A percentile compares a stretch with the other conserved stretches of the same genome.
Conservation (phyloP, 2,797 vertebrate species). For the Hippoglossus hippoglossus region DNA sequence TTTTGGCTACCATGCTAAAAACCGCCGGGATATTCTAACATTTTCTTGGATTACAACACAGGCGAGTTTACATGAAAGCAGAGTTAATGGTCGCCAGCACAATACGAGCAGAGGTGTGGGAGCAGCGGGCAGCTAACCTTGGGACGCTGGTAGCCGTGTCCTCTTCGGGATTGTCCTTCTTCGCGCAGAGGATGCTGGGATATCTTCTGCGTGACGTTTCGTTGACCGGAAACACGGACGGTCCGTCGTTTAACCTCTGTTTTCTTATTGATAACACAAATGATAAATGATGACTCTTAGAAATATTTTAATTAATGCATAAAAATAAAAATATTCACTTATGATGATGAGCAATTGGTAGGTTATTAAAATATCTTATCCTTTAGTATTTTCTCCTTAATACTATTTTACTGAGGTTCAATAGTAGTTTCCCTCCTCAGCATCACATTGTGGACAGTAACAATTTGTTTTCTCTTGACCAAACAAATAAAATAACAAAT, state of each 20-base stretch:
- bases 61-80: fast-evolving
- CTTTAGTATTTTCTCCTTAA: no score
- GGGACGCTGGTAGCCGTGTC: conserved; percentile 47
- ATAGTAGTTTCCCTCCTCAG: no score
- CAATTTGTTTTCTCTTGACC: no score
- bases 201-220: background rate
- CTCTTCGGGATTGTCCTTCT: conserved; percentile 55
- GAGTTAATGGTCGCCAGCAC: fast-evolving
- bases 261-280: background rate
- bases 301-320: no score
- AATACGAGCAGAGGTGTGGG: fast-evolving
- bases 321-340: no score
- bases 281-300: background rate
- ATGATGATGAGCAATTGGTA: no score
- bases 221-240: background rate
- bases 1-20: background rate
- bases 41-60: fast-evolving
- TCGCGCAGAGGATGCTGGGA: conserved; percentile 79
- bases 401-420: no score
- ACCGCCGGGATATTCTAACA: fast-evolving
- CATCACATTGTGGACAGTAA: no score
- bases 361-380: no score
- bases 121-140: conserved; percentile 68
- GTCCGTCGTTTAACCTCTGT: background rate
- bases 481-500: no score